phyloP scores from a whole-genome alignment of 2,888 invertebrate genomes.

The Thymelicus sylvestris region DNA sequence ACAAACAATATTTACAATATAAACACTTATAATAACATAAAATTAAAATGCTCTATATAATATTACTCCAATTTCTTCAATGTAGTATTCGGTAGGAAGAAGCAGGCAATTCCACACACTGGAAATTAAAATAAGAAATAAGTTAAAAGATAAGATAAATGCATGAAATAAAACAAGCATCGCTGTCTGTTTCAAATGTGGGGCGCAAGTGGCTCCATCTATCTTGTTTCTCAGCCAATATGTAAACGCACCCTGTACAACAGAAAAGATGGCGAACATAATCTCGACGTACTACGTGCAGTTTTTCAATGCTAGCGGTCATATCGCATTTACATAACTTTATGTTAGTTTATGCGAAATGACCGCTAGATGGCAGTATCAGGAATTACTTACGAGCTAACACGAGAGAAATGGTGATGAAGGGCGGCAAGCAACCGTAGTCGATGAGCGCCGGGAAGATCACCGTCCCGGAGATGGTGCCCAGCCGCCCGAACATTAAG shows the following conservation, averaged over 20 bases:
- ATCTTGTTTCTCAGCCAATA: no score
- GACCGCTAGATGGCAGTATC: conserved; percentile 6
- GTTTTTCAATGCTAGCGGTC: no score
- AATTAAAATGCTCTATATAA: conserved; percentile 13
- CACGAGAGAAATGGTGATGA: conserved; percentile 87
- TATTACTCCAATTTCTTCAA: conserved; percentile 73
- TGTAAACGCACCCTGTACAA: no score
- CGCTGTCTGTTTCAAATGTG: no score
- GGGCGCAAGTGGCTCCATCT: no score
- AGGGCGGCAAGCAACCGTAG: conserved; percentile 89
- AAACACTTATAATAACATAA: conserved; percentile 11
- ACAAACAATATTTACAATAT: conserved; percentile 41
- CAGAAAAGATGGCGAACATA: no score
- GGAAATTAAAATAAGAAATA: conserved; percentile 49
- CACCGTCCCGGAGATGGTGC: conserved; percentile 89
- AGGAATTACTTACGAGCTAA: conserved; percentile 79
- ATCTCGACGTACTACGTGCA: no score
- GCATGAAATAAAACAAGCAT: no score
- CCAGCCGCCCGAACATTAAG: conserved; percentile 89
- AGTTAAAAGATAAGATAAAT: not conserved
- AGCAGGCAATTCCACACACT: conserved; percentile 69
- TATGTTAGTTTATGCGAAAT: not conserved
- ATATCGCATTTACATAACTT: no score
- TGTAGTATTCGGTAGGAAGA: conserved; percentile 73
- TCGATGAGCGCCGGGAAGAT: conserved; percentile 88